phyloP scores from a whole-genome alignment of 92 coral and sea anemone species.

The Porites evermanni region DNA sequence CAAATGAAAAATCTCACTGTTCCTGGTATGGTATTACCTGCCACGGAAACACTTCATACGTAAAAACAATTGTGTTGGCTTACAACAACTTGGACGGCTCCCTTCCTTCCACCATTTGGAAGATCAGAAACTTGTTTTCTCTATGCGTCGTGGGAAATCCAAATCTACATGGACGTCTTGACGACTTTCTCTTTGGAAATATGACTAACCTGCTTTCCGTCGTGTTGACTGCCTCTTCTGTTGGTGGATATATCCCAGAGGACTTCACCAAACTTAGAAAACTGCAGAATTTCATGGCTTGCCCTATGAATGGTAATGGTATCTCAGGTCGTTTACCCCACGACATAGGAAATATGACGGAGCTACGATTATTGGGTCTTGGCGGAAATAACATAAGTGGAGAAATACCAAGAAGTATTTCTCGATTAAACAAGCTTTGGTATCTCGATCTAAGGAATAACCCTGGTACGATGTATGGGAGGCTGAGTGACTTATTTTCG shows the following conservation, averaged over 20 bases:
- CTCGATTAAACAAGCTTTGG: conserved; percentile 32
- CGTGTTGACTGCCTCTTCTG: conserved; percentile 1
- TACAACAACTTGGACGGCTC: conserved; percentile 58
- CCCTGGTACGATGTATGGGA: conserved; percentile 18
- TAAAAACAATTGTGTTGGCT: conserved; percentile 49
- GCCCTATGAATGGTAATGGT: conserved; percentile 44
- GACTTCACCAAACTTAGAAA: conserved; percentile 31
- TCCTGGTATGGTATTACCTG: conserved; percentile 69
- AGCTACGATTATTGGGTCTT: conserved; percentile 42
- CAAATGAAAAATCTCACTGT: conserved; percentile 42
- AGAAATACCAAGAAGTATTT: conserved; percentile 57
- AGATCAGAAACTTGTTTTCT: conserved; percentile 58
- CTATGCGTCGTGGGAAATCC: conserved; percentile 52
- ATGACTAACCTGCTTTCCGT: conserved; percentile 52
- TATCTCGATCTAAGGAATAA: conserved; percentile 64
- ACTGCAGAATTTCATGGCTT: conserved; percentile 47
- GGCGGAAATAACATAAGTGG: conserved; percentile 65
- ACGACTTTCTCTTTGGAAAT: conserved; percentile 48
- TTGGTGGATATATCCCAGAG: conserved; percentile 45
- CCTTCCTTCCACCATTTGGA: conserved; percentile 66
- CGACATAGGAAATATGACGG: conserved; percentile 65
- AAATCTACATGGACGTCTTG: conserved; percentile 33
- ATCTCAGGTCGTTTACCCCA: conserved; percentile 57
- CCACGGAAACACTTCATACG: conserved; percentile 40
- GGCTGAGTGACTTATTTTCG: conserved; percentile 45